Evolutionary conservation across 2,113 vertebrate genomes (phyloP), one percentile per base, ranked within the genome.

Genomic region (Strix uralensis): DNA sequence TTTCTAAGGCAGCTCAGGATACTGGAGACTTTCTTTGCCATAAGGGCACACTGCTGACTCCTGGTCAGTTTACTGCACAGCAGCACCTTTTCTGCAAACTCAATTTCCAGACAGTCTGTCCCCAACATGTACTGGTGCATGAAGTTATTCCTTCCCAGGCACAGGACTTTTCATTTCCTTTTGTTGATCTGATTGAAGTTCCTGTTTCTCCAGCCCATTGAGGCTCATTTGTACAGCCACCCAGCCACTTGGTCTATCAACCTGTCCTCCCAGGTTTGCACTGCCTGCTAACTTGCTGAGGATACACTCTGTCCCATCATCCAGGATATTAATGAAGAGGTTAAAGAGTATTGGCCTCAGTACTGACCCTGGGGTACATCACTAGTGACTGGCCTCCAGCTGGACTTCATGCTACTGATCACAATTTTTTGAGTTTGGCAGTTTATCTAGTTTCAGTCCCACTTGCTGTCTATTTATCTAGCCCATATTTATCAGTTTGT

Each of bases 71-170:
- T 66, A 18, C 3, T 69, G 13, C 12, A 32, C 11, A 30, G 5
- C 22, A 59, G 27, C 36, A 77, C 12, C 3, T 79, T 52, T 79
- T 57, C 61, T 70, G 11, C 12, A 61, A 42, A 11, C 25, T 74
- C 78, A 5, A 12, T 94, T 78, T 85, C 22, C 25, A 34, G 30
- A 20, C 0, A 0, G 27, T 27, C 46, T 42, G 29, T 78, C 13
- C 21, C 32, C 32, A 91, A 21, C 27, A 36, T 0, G 0, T 15
- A 62, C 5, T 10, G 4, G 13, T 58, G 8, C 9, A 13, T 59
- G 17, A 22, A 49, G 18, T 49, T 63, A 71, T 49, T 77, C 18
- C 29, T 80, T 7, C 26, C 11, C 19, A 46, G 27, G 15, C 22
- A 52, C 27, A 74, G 22, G 30, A 47, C 58, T 63, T 54, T 65